Evolutionary conservation across 2,888 invertebrate species (phyloP), one percentile per base, ranked within the genome.

Genomic region (Crematogaster levior): DNA sequence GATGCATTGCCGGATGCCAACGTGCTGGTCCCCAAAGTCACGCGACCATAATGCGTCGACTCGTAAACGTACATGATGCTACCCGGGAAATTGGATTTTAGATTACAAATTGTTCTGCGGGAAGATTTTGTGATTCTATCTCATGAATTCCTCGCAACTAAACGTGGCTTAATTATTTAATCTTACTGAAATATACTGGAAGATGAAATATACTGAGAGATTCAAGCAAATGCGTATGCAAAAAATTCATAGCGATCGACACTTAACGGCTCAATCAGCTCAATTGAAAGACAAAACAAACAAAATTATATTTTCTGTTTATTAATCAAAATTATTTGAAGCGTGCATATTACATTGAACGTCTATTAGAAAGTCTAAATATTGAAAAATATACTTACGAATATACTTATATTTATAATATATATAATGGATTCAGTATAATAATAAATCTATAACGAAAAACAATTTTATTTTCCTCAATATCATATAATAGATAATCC

Each of bases 1-100:
- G 87, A 91, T 90, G 90, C 91, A 90, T 91, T 89, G 90, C 89
- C 86, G 90, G 91, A 92, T 89, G 90, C 89, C 84, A 84, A 68
- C 65, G 72, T 58, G 30, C 85, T 81, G 88, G 88, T 85, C 84
- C 87, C 87, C 86, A 90, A 91, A 92, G 91, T 92, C 92, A 91
- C 90, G 91, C 91, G 91, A 92, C 85, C 86, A 83, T 83, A 88
- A 87, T 84, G 80, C 85, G 82, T 85, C 58, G 46, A 77, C 90
- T 88, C 89, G 88, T 89, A 90, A 90, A 91, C 82, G 73, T 80
- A 81, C 65, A 34, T 6, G 84, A 74, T 80, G 68, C 43, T 56
- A 58, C 24, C 70, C 75, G 82, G 80, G 82, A 82, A 89, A 89
- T 89, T 89, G 84, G 75, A 83, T 87, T 88, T 86, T 74, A 70